phyloP scores from a whole-genome alignment of 2,797 vertebrate genomes.

The Diplodus sargus region DNA sequence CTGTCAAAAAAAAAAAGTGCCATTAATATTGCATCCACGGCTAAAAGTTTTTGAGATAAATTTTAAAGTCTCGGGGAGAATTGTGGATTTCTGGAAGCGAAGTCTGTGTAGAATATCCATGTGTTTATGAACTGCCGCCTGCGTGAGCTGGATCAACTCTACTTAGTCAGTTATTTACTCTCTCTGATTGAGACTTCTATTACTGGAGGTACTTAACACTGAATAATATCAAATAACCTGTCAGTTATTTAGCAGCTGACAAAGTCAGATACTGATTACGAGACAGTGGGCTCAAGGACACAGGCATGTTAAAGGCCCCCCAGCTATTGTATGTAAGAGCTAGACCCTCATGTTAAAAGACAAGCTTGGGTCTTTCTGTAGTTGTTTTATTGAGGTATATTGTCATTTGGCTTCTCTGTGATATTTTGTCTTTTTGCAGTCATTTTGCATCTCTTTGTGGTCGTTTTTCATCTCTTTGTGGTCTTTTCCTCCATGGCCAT shows the following conservation, averaged over 20 bases:
- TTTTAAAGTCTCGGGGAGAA: slow-evolving; percentile 29
- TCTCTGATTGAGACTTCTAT: slow-evolving; percentile 11
- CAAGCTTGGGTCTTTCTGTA: not conserved
- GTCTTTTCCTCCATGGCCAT: no score
- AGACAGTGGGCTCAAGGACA: not conserved
- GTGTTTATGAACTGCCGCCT: not conserved
- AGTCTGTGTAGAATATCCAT: slow-evolving; percentile 13
- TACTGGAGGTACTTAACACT: not conserved
- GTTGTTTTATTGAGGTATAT: not conserved
- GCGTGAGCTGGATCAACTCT: slow-evolving; percentile 14
- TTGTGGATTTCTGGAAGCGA: not conserved
- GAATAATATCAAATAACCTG: slow-evolving; percentile 5
- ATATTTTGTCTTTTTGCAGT: no score
- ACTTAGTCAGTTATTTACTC: slow-evolving; percentile 15
- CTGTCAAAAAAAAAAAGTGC: slow-evolving; percentile 69
- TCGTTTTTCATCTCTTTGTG: not conserved
- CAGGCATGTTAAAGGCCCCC: not conserved
- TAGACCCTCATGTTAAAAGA: no score
- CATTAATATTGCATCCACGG: slow-evolving; percentile 59
- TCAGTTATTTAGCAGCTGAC: slow-evolving; percentile 7
- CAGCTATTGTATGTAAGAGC: not conserved
- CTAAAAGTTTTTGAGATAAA: slow-evolving; percentile 44
- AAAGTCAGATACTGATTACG: not conserved
- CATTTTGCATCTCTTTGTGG: not conserved
- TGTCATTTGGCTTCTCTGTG: not conserved